These are phyloP conservation scores for Mormoops blainvillei DNA, from an alignment of 2,113 vertebrate genomes.

Conservation along the genomic window DNA sequence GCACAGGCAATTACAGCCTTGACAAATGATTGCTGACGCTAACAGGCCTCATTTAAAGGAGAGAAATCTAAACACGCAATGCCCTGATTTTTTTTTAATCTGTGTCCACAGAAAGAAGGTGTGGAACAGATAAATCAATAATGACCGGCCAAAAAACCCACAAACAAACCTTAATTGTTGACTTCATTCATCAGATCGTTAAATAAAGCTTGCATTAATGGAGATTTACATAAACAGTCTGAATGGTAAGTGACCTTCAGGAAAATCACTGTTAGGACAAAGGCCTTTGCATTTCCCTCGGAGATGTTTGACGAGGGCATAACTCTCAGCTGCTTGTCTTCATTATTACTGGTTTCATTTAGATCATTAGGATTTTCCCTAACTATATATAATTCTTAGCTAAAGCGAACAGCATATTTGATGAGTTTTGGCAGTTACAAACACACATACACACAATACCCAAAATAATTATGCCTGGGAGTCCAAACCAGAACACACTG, in stretches of 20 bases:
- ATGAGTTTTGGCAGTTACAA: conserved; percentile 15
- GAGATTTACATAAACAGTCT: conserved; percentile 46
- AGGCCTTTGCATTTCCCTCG: conserved; percentile 3
- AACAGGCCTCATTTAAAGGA: conserved; percentile 50
- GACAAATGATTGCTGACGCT: conserved; percentile 10
- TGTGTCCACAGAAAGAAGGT: conserved; percentile 33
- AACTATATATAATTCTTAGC: neutral
- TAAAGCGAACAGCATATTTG: neutral
- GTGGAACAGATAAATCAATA: conserved; percentile 53
- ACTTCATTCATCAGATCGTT: conserved; percentile 48
- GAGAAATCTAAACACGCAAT: conserved; percentile 35
- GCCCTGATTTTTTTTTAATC: conserved; percentile 8
- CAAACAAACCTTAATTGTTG: neutral
- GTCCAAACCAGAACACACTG: conserved; percentile 3
- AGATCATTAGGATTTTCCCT: neutral
- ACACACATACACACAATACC: neutral
- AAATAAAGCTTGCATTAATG: conserved; percentile 32
- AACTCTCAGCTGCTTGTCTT: neutral
- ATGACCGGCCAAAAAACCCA: neutral
- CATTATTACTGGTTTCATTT: conserved; percentile 7
- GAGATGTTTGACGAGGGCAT: neutral
- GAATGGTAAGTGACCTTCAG: conserved; percentile 55
- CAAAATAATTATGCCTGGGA: neutral
- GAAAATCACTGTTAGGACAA: conserved; percentile 50
- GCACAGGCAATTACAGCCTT: neutral